These are phyloP conservation scores for Pseudochirops corinnae DNA, from an alignment of 2,797 vertebrate genomes.

Conservation along the genomic window DNA sequence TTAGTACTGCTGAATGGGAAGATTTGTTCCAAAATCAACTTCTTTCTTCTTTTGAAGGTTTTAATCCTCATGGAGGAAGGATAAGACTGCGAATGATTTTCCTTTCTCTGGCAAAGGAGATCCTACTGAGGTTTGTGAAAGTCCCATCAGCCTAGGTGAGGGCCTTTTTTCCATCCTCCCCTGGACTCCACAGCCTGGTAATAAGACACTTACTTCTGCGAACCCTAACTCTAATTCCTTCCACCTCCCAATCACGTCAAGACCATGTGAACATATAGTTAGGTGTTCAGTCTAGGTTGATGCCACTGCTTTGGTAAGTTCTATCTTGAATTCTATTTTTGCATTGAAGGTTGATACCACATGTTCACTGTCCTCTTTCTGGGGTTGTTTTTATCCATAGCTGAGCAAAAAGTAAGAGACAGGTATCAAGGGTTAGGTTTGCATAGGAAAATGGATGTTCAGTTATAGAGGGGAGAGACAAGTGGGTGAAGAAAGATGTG, in stretches of 20 bases:
- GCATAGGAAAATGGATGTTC: not conserved
- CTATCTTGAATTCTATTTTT: not conserved
- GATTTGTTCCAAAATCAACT: not conserved
- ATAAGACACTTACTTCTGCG: no score
- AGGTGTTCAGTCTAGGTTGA: not conserved
- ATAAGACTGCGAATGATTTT: not conserved
- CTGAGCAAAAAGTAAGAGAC: not conserved
- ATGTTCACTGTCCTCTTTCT: not conserved
- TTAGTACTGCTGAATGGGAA: not conserved
- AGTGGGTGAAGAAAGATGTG: not conserved
- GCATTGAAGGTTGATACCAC: not conserved
- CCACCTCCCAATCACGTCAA: not conserved
- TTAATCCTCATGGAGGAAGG: not conserved
- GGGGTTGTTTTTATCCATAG: not conserved
- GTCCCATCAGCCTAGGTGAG: no score
- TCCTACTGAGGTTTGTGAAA: no score
- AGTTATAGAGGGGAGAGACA: not conserved
- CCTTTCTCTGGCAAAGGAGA: not conserved
- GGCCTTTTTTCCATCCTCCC: no score
- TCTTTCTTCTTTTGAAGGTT: not conserved
- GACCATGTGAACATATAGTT: not conserved
- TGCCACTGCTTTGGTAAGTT: not conserved
- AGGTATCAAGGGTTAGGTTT: not conserved
- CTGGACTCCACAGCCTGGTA: no score
- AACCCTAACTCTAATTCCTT: not conserved